Evolutionary conservation across 2,888 invertebrate species (phyloP).

Genomic region (Standfussiana lucernea): DNA sequence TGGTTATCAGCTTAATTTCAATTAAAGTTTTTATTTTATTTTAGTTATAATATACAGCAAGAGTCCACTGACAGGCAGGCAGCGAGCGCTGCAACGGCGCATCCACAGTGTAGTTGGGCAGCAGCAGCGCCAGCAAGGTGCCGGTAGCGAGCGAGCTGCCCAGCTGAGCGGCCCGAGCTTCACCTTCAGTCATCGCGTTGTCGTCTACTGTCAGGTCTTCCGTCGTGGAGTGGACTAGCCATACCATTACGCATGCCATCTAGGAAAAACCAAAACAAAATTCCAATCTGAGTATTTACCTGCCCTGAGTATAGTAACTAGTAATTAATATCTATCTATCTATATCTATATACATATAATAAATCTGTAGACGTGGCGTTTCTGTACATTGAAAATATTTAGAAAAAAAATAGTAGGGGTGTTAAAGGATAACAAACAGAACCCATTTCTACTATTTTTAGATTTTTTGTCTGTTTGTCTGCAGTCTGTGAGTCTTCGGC

Average conservation of each 20-base stretch:
- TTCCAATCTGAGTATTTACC: too few species aligned
- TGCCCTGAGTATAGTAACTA: too few species aligned
- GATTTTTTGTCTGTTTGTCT: too few species aligned
- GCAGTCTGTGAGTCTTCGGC: too few species aligned
- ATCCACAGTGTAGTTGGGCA: constrained; percentile 93
- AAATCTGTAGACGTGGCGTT: too few species aligned
- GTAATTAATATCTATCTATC: too few species aligned
- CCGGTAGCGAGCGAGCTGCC: constrained; percentile 92
- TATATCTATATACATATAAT: too few species aligned
- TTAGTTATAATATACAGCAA: not conserved
- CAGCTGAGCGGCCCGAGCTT: constrained; percentile 90
- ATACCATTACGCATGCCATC: constrained; percentile 94
- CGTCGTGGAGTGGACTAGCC: constrained; percentile 92
- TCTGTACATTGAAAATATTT: too few species aligned
- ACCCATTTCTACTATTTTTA: too few species aligned
- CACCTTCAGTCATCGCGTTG: constrained; percentile 89
- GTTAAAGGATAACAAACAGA: too few species aligned
- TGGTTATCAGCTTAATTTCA: too few species aligned
- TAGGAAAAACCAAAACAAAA: constrained; percentile 70
- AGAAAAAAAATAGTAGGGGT: too few species aligned
- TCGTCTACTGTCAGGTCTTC: constrained; percentile 85
- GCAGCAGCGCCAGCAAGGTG: constrained; percentile 92
- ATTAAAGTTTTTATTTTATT: not conserved
- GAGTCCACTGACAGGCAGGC: constrained; percentile 92
- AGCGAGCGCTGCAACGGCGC: constrained; percentile 92